Conservation (phyloP, 2,888 invertebrate species). For the Ligdia adustata region DNA sequence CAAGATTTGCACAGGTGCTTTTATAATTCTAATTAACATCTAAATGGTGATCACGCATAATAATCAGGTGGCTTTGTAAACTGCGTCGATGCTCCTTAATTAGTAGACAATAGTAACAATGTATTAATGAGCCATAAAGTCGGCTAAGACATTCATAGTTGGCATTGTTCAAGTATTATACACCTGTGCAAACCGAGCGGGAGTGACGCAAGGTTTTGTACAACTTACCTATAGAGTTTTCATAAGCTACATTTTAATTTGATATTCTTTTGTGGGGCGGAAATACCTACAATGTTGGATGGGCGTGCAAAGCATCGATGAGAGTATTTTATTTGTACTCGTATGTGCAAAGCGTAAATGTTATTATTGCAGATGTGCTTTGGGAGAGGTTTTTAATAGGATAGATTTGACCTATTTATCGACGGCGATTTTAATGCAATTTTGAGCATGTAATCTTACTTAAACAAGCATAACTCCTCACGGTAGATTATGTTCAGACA, state of each 20-base stretch:
- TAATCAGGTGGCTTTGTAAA: conserved; percentile 76
- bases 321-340: no score
- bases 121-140: conserved; percentile 64
- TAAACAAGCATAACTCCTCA: no score
- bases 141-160: conserved; percentile 56
- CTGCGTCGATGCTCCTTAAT: conserved; percentile 72
- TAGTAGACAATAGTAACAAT: conserved; percentile 71
- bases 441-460: no score
- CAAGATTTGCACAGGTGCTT: conserved; percentile 72
- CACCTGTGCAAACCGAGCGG: conserved; percentile 67
- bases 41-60: conserved; percentile 82
- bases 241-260: conserved; percentile 5
- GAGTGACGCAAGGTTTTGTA: conserved; percentile 40
- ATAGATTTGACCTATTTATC: no score
- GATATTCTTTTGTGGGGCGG: not conserved
- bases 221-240: conserved; percentile 6
- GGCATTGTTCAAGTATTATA: conserved; percentile 48
- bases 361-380: no score
- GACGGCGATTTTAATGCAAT: no score
- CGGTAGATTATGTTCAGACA: no score
- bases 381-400: no score
- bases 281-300: no score
- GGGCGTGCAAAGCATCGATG: no score
- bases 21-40: conserved; percentile 80
- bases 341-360: no score